phyloP scores from a whole-genome alignment of 2,113 vertebrate species.

The Podarcis muralis region DNA sequence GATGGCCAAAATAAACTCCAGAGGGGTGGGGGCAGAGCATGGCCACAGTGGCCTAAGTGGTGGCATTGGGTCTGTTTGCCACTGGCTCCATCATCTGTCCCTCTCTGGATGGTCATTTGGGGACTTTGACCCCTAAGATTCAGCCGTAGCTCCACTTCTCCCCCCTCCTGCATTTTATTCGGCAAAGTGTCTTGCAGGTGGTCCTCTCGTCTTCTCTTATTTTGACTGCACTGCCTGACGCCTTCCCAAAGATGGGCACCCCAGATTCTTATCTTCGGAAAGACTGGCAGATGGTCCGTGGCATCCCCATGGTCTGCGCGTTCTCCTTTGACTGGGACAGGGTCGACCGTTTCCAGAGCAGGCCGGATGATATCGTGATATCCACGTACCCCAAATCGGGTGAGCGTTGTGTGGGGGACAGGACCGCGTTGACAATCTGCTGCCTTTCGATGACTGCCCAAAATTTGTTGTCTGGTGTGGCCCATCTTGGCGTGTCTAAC shows the following conservation, averaged over 20 bases:
- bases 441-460: neutral
- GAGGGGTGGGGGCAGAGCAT: too few species aligned
- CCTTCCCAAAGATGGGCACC: constrained; percentile 47
- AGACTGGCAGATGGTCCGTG: constrained; percentile 47
- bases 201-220: accelerated
- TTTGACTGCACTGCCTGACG: neutral
- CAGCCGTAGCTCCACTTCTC: neutral
- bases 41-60: too few species aligned
- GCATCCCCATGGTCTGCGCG: constrained; percentile 57
- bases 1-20: too few species aligned
- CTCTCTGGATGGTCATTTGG: neutral
- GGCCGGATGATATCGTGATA: constrained; percentile 71
- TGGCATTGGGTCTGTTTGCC: too few species aligned
- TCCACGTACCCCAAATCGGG: constrained; percentile 77
- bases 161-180: neutral
- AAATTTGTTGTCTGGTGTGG: neutral
- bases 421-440: neutral
- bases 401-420: constrained; percentile 45
- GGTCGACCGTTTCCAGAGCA: constrained; percentile 63
- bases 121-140: neutral
- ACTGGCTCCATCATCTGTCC: too few species aligned
- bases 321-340: constrained; percentile 66
- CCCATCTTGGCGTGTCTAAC: neutral
- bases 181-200: accelerated
- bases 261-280: constrained; percentile 27